Evolutionary conservation across 2,888 invertebrate species (phyloP), one percentile per base, ranked within the genome.

Genomic region (Amphipoea lucens): DNA sequence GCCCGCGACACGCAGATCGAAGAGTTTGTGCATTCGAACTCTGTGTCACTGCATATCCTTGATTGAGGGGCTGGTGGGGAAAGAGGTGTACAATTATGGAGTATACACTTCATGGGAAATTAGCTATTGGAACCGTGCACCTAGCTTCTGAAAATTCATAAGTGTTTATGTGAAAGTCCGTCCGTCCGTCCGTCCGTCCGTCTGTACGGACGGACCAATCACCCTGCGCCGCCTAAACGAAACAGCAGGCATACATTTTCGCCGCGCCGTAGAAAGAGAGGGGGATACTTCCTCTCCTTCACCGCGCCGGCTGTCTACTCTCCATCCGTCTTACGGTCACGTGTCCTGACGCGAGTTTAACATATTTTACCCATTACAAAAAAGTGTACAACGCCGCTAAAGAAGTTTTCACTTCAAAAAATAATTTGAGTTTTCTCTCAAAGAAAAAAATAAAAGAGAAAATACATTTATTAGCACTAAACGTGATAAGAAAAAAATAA

Each of bases 1-100:
- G 92, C 87, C 17, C 94, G 90, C 12, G 93, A 90, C 14, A 96
- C 82, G 86, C 96, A 96, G 6, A 94, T 76, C 0, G 87, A 72
- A 1, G 87, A 88, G 79, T 92, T 88, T 1, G 36, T 60, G 87
- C 96, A 96, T 36, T 83, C 76, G 85, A 93, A 94, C 86, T 95
- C 89, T 0, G 84, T 89, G 0, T 69, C 54, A 14, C 83, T 88
- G 89, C 95, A 96, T 0, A 72, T 60, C 0, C 54, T 69, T 72
- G 48, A 54, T 79, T 11, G 75, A 75, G 74, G n/a, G 54, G 72
- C 73, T 81, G 29, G 17, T 65, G n/a, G 40, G 11, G 12, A 4
- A 20, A 20, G 36, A 36, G 36, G 20, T 65, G 36, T 0, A 20
- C 40, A 20, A 65, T 40, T 20, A 4, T 20, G 20, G 45, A 42